phyloP scores from a whole-genome alignment of 2,888 invertebrate genomes.

The Anorthoa munda region DNA sequence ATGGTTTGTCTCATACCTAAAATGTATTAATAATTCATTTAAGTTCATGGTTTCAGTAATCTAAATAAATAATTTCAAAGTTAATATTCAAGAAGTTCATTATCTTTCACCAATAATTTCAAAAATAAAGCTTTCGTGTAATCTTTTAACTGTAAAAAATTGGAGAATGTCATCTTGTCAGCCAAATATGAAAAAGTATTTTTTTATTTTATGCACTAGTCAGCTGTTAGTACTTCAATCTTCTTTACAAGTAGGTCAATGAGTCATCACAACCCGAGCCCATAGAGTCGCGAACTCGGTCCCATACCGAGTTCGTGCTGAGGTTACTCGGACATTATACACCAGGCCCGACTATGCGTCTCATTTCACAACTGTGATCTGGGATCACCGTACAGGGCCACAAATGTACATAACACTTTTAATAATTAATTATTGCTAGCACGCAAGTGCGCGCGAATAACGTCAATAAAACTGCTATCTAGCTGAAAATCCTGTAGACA shows the following conservation, averaged over 20 bases:
- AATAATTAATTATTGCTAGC: not conserved
- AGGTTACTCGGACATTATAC: slow-evolving; percentile 87
- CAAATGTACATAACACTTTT: slow-evolving; percentile 58
- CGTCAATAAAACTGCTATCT: not conserved
- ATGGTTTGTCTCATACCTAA: not conserved
- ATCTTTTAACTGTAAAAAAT: not conserved
- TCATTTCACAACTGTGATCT: slow-evolving; percentile 80
- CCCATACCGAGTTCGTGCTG: slow-evolving; percentile 85
- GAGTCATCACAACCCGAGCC: slow-evolving; percentile 74
- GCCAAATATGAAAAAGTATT: too few species aligned
- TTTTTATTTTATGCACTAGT: not conserved
- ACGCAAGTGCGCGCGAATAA: not conserved
- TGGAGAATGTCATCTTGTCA: not conserved
- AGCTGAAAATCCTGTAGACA: not conserved
- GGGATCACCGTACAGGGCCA: slow-evolving; percentile 89
- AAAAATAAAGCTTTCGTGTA: not conserved
- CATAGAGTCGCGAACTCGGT: slow-evolving; percentile 89
- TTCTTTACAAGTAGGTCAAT: too few species aligned
- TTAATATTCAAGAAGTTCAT: not conserved
- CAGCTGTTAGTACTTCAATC: not conserved
- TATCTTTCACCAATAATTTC: slow-evolving; percentile 4
- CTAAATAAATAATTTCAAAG: too few species aligned
- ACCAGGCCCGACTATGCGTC: slow-evolving; percentile 89
- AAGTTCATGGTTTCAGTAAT: not conserved
- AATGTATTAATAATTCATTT: not conserved